Evolutionary conservation across 2,113 vertebrate genomes (phyloP), one percentile per base, ranked within the genome.

Genomic region (Barbus barbus): DNA sequence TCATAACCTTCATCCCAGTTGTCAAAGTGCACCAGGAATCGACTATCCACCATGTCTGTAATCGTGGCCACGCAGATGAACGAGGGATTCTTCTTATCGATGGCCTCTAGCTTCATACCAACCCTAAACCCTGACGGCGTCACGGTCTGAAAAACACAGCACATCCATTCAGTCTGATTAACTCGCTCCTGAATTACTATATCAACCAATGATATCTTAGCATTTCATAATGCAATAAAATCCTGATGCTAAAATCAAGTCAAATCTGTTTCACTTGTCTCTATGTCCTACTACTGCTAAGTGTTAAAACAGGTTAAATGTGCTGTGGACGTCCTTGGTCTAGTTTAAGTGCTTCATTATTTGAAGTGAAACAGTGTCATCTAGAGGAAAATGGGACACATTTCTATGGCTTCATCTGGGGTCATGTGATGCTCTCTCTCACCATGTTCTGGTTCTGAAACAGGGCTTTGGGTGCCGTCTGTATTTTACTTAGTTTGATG

Each of bases 1-100:
- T 96, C 96, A 33, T 96, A 96, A 88, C 95, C 95, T 90, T 96
- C 95, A 76, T 96, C 95, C 96, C 96, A 96, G 93, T 94, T 95
- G 92, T 96, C 96, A 92, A 96, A 96, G 92, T 96, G 96, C 86
- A 96, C 95, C 88, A 96, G 92, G 88, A 96, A 95, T 82, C 96
- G 94, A 89, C 94, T 96, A 90, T 96, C 96, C 93, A 96, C 96
- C 93, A 96, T 95, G 91, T 96, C 96, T 78, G 94, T 94, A 87
- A 96, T 94, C 51, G 95, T 96, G 89, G 96, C 95, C 92, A 96
- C 96, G 86, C 96, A 96, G 92, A 96, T 95, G 91, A 96, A 95
- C n/a, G 93, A 91, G 28, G 95, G 96, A 73, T 96, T 96, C 92
- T 96, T 96, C 94, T 94, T 96, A 93, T 96, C 95, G 84, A 96